A percentile compares a stretch with the other conserved stretches of the same genome.
phyloP scores from a whole-genome alignment of 2,888 invertebrate species.

The Volucella zonaria region DNA sequence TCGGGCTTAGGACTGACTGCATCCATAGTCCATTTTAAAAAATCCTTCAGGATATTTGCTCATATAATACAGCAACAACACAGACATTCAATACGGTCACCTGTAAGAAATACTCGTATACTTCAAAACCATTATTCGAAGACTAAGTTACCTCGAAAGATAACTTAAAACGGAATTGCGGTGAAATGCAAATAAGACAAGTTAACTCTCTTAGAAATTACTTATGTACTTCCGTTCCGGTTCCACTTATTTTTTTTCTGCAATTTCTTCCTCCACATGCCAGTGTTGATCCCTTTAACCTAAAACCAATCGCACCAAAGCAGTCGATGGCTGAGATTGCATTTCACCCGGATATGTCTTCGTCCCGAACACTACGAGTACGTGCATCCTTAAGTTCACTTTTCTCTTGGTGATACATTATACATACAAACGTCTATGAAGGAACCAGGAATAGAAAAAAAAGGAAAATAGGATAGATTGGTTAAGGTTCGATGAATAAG shows the following conservation, averaged over 20 bases:
- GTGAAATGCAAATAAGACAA: conserved; percentile 49
- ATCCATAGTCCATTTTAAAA: too few relatives aligned
- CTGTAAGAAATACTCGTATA: too few relatives aligned
- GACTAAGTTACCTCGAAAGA: neutral
- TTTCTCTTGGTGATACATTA: conserved; percentile 50
- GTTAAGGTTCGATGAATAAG: conserved; percentile 25
- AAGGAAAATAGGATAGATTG: conserved; percentile 23
- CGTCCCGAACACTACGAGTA: conserved; percentile 8
- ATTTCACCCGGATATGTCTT: conserved; percentile 11
- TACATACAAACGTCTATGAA: neutral
- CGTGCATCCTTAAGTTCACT: conserved; percentile 30
- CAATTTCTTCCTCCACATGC: conserved; percentile 2
- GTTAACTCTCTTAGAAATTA: conserved; percentile 44
- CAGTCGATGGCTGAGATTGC: neutral
- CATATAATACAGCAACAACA: too few relatives aligned
- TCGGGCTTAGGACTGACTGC: too few relatives aligned
- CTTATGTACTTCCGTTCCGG: conserved; percentile 12
- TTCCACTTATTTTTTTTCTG: conserved; percentile 1
- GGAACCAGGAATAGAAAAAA: conserved; percentile 21
- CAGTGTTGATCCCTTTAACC: conserved; percentile 41
- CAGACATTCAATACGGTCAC: too few relatives aligned
- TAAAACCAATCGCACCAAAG: conserved; percentile 15
- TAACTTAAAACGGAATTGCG: conserved; percentile 24
- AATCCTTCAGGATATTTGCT: too few relatives aligned
- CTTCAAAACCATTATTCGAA: too few relatives aligned